Evolutionary conservation across 2,888 invertebrate species (phyloP).

Genomic region (Himalopsyche anomala): DNA sequence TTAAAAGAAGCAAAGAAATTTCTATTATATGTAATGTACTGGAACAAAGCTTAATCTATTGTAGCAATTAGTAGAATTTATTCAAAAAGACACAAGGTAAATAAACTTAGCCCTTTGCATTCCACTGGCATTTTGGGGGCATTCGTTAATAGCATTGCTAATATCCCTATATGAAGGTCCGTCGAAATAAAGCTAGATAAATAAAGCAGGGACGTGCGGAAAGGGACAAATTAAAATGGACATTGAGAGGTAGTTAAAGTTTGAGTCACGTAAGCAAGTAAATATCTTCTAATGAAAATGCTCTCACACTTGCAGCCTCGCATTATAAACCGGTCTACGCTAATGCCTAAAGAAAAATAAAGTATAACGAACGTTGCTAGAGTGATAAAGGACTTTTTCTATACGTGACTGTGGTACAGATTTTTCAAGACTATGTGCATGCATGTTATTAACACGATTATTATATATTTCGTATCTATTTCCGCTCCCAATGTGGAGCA

Average conservation of each 20-base stretch:
- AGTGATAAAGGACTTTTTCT: too few species aligned
- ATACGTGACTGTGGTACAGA: too few species aligned
- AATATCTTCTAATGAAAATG: slow-evolving; percentile 19
- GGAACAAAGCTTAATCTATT: too few species aligned
- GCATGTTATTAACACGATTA: too few species aligned
- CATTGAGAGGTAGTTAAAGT: slow-evolving; percentile 4
- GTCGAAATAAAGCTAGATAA: slow-evolving; percentile 26
- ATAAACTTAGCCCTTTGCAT: neutral
- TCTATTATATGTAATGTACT: too few species aligned
- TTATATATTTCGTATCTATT: too few species aligned
- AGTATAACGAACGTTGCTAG: neutral
- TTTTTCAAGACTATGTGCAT: too few species aligned
- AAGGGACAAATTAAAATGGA: slow-evolving; percentile 26
- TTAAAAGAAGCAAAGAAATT: too few species aligned
- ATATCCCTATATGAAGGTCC: slow-evolving; percentile 16
- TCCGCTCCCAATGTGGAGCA: too few species aligned
- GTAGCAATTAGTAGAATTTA: neutral
- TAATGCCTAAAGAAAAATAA: neutral
- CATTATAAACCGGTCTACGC: neutral
- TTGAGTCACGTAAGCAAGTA: slow-evolving; percentile 11
- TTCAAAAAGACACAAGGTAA: slow-evolving; percentile 8
- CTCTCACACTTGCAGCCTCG: slow-evolving; percentile 1
- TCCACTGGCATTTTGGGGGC: neutral
- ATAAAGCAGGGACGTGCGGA: slow-evolving; percentile 22
- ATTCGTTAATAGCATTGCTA: slow-evolving; percentile 5